A percentile compares a stretch with the other conserved stretches of the same genome.
These are phyloP conservation scores for Chymomyza fuscimana DNA, from an alignment of 2,888 invertebrate species.

Conservation along the genomic window DNA sequence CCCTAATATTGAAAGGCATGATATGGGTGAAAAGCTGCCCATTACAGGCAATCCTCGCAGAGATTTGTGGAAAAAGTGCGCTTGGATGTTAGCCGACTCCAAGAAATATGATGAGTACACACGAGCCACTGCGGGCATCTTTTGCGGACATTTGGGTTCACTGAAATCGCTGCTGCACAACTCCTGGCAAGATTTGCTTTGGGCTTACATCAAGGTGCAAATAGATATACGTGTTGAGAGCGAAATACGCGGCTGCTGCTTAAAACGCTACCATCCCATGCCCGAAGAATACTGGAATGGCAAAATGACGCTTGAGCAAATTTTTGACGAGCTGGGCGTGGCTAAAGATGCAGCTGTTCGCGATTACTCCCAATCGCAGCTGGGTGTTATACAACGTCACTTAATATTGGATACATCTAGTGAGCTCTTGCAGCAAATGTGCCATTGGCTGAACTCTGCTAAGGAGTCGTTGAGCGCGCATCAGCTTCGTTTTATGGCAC, in stretches of 20 bases:
- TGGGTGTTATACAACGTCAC: constrained; percentile 90
- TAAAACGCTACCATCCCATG: constrained; percentile 82
- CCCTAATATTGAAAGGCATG: constrained; percentile 84
- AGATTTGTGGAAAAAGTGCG: constrained; percentile 88
- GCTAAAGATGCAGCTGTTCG: constrained; percentile 82
- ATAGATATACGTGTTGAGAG: constrained; percentile 92
- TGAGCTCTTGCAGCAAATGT: constrained; percentile 86
- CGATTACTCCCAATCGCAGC: constrained; percentile 82
- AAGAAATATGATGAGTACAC: constrained; percentile 82
- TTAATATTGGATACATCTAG: constrained; percentile 91
- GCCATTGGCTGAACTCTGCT: constrained; percentile 82
- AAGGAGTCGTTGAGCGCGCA: constrained; percentile 80
- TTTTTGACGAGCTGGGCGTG: constrained; percentile 85
- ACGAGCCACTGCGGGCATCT: constrained; percentile 86
- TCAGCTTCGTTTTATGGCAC: constrained; percentile 87
- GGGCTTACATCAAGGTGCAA: constrained; percentile 91
- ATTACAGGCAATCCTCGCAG: constrained; percentile 91
- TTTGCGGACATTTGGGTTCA: constrained; percentile 91
- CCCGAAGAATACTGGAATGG: constrained; percentile 86
- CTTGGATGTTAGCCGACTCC: constrained; percentile 83
- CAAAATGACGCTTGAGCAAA: constrained; percentile 85
- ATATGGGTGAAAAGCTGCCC: constrained; percentile 78
- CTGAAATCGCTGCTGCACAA: constrained; percentile 87
- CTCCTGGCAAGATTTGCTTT: constrained; percentile 94
- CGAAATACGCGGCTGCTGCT: constrained; percentile 84